Percentiles rank a stretch among this genome's conserved stretches.
These are phyloP conservation scores for Apostichopus japonicus DNA, from an alignment of 35 echinoderm and acorn worm species.

Conservation along the genomic window DNA sequence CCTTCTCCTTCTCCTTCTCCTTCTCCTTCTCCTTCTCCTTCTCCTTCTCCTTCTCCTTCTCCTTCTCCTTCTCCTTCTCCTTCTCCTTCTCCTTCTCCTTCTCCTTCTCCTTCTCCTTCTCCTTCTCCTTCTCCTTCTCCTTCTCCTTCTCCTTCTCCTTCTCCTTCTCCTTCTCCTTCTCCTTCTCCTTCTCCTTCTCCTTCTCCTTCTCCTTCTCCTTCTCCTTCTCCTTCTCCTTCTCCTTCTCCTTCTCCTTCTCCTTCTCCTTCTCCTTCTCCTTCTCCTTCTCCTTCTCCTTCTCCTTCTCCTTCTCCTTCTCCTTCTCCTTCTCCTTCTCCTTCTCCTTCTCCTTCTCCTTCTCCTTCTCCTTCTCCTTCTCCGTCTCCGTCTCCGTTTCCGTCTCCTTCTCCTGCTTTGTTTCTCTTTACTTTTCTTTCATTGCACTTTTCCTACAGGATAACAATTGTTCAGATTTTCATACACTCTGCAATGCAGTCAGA, in stretches of 20 bases:
- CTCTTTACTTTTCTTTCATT: too few species aligned
- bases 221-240: constrained; percentile 2
- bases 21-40: constrained; percentile 14
- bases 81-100: constrained; percentile 4
- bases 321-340: constrained; percentile 13
- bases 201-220: constrained; percentile 15
- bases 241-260: neutral
- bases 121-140: constrained; percentile 12
- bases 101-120: constrained; percentile 13
- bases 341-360: constrained; percentile 13
- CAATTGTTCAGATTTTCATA: too few species aligned
- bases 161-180: constrained; percentile 12
- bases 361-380: constrained; percentile 12
- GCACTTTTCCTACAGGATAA: too few species aligned
- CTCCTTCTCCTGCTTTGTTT: neutral
- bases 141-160: constrained; percentile 13
- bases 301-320: constrained; percentile 12
- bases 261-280: constrained; percentile 4
- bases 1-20: constrained; percentile 12
- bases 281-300: constrained; percentile 13
- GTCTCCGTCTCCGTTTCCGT: neutral
- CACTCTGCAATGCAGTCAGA: too few species aligned
- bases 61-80: neutral
- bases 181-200: constrained; percentile 12
- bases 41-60: constrained; percentile 16